Base-by-base conservation (phyloP, 1,140 invertebrate genomes). In the Drosophila santomea region DNA sequence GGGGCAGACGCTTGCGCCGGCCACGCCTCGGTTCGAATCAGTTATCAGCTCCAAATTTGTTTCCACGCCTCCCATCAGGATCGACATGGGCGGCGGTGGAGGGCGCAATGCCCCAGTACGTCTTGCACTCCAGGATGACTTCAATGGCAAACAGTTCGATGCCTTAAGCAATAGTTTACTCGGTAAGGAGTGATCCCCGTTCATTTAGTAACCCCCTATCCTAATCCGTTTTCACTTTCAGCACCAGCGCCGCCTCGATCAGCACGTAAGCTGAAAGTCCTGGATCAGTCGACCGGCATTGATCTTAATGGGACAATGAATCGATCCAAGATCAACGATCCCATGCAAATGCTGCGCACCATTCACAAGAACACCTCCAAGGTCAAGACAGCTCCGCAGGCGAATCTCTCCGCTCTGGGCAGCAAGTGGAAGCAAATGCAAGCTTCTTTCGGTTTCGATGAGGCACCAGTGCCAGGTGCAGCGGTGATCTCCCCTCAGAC, bases 341-440 rank as follows among this genome's bases (percentile, higher is more conserved):
- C 91, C 14, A 68, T 78, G 59, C 74, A 80, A 41, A 28, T 92
- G 35, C 58, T 92, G 25, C 82, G 91, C 39, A 91, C 89, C n/a
- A 90, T 91, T 2, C 75, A 80, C 25, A 92, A 91, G 15, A 67
- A 75, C 17, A 43, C 72, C 1, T 25, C 51, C 12, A 85, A 77
- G 35, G 39, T 68, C 8, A 60, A 68, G 38, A 7, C 38, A n/a
- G 8, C 44, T 12, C 23, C 63, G 3, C 61, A 74, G 0, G 11
- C 47, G 1, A 90, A 82, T 59, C 15, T 91, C 2, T 81, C 84
- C 2, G 32, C 59, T 2, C 41, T 91, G 45, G 84, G 84, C 1
- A 77, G 69, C 48, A 89, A 88, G 23, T 92, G 91, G 91, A 91
- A 91, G 4, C 60, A 91, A 43, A 61, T 89, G 55, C 88, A 92